These are phyloP conservation scores for Solenopsis invicta DNA, from an alignment of 1,140 invertebrate genomes.

Conservation along the genomic window DNA sequence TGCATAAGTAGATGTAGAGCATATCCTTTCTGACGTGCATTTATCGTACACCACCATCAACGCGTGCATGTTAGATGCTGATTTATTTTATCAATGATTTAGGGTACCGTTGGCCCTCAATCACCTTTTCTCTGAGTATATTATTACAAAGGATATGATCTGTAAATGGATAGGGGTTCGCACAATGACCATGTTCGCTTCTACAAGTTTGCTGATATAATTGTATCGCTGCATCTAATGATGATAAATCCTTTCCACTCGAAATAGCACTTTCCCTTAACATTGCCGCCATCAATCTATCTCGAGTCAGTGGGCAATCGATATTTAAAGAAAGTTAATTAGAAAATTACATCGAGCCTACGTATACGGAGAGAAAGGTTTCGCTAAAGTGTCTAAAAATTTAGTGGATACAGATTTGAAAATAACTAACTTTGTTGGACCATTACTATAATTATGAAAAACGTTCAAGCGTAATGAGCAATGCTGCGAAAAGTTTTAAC, in stretches of 20 bases:
- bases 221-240: slow-evolving; percentile 16
- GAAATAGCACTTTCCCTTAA: neutral
- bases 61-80: neutral
- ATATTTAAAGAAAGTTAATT: slow-evolving; percentile 6
- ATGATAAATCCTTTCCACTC: slow-evolving; percentile 27
- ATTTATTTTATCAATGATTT: slow-evolving; percentile 40
- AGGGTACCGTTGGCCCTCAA: slow-evolving; percentile 10
- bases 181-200: slow-evolving; percentile 13
- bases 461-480: too few species aligned
- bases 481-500: too few species aligned
- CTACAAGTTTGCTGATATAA: slow-evolving; percentile 17
- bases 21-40: slow-evolving; percentile 5
- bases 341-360: neutral
- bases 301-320: neutral
- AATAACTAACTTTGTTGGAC: too few species aligned
- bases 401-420: too few species aligned
- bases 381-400: too few species aligned
- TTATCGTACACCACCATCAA: neutral
- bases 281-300: slow-evolving; percentile 5
- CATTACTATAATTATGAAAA: too few species aligned
- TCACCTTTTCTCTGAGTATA: neutral
- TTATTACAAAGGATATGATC: slow-evolving; percentile 1
- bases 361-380: neutral
- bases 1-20: slow-evolving; percentile 5
- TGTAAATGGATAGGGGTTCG: neutral